Percentiles rank a stretch among this genome's conserved stretches.
phyloP scores from a whole-genome alignment of 1,140 invertebrate genomes.

The Calephelis virginiensis region DNA sequence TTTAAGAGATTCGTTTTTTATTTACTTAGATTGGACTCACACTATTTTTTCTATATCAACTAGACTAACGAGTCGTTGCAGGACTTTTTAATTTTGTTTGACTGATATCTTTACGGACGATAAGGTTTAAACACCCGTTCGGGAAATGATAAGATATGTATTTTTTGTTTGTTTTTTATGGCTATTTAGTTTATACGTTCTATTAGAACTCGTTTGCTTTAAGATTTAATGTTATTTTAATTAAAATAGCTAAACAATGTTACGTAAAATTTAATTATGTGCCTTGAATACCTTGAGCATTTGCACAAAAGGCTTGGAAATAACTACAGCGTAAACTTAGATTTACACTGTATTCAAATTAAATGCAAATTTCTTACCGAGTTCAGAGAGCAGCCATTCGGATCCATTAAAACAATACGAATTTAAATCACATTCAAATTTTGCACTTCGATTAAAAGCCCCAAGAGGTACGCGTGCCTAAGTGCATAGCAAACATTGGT shows the following conservation, averaged over 20 bases:
- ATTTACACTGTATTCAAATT: conserved; percentile 48
- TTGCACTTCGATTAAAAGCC: conserved; percentile 73
- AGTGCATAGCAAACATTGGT: conserved; percentile 67
- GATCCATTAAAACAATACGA: conserved; percentile 68
- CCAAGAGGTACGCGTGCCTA: conserved; percentile 62
- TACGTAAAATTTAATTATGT: conserved; percentile 10
- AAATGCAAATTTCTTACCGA: conserved; percentile 62
- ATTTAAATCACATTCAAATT: conserved; percentile 75
- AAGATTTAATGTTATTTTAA: background rate
- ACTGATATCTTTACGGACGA: too few relatives aligned
- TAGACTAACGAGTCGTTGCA: too few relatives aligned
- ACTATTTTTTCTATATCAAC: too few relatives aligned
- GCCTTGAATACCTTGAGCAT: conserved; percentile 13
- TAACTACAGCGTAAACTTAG: conserved; percentile 35
- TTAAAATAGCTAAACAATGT: conserved; percentile 9
- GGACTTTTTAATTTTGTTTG: too few relatives aligned
- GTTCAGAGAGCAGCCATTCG: conserved; percentile 50
- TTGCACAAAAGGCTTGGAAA: conserved; percentile 16
- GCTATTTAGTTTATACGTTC: too few relatives aligned
- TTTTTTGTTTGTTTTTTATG: too few relatives aligned
- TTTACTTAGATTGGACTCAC: too few relatives aligned
- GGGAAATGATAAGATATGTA: too few relatives aligned
- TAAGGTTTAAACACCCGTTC: too few relatives aligned
- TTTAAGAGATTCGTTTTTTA: too few relatives aligned
- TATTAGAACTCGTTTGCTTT: too few relatives aligned